Base-by-base conservation (phyloP, 2,113 vertebrate species). In the Ciconia maguari region DNA sequence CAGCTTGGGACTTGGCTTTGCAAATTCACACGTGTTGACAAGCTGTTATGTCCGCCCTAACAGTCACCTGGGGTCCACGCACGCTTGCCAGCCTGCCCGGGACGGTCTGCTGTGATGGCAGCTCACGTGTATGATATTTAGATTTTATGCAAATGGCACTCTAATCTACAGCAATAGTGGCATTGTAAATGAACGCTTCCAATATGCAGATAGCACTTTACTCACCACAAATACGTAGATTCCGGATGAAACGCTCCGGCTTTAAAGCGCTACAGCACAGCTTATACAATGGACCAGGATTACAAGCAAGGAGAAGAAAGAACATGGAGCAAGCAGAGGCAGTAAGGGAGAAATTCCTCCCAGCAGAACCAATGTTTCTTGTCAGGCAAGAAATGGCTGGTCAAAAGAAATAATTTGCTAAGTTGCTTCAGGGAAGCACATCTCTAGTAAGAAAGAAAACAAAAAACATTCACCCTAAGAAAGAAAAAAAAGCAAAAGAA, bases 61-160 rank as follows among this genome's bases (percentile, higher is more conserved):
- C 16, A 6, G 12, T 81, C 48, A 62, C 42, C 55, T 17, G n/a
- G 34, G n/a, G 36, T 15, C n/a, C 65, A 58, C 0, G 0, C 25
- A 5, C 0, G 13, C 29, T 60, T n/a, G 17, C 22, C 58, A 26
- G 15, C 17, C 79, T 75, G 52, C 41, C 79, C 32, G 58, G 62
- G 52, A 18, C 7, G 17, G 15, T 49, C 62, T 71, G 65, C 80
- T 65, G 58, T 3, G 34, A 54, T 11, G 42, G 75, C 77, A 87
- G 55, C 55, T 57, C 58, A 44, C 30, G 58, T 30, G 24, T 8
- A 9, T 2, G n/a, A 8, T 15, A 29, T 9, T 46, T 10, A 57
- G 32, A 21, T 68, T 76, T 64, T 38, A 34, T 5, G 34, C 32
- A 68, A 48, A 16, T 10, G 14, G 9, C 58, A 58, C 7, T 55